Conservation (phyloP, 2,113 vertebrate species). For the Tauraco erythrolophus region DNA sequence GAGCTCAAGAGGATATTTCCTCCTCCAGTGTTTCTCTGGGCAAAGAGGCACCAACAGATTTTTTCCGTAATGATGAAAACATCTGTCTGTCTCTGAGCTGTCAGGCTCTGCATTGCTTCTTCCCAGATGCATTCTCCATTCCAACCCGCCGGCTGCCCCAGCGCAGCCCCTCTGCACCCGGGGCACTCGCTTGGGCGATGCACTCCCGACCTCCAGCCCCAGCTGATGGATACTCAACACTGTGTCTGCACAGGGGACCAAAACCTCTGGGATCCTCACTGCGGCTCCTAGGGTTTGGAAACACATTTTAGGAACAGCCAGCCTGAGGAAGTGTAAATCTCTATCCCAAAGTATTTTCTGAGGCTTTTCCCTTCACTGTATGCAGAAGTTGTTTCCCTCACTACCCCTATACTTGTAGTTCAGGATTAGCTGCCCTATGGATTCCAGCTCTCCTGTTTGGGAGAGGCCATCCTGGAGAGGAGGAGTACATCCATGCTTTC, state of each 20-base stretch:
- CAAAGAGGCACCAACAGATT: slow-evolving; percentile 61
- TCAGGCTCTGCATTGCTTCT: slow-evolving; percentile 43
- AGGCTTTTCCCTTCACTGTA: fast-evolving
- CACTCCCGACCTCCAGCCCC: background rate
- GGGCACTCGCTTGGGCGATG: background rate
- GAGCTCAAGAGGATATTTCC: slow-evolving; percentile 55
- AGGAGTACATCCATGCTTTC: background rate
- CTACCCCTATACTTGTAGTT: fast-evolving
- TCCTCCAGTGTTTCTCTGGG: slow-evolving; percentile 35
- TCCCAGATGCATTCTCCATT: background rate
- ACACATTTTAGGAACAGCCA: background rate
- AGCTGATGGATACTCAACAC: background rate
- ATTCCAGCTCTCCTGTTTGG: background rate
- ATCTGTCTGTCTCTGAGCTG: slow-evolving; percentile 24
- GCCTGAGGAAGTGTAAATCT: background rate
- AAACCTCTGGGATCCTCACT: background rate
- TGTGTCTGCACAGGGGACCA: background rate
- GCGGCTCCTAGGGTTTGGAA: background rate
- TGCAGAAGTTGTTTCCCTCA: background rate
- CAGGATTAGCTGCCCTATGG: background rate
- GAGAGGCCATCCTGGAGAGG: background rate
- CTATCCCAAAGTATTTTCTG: background rate
- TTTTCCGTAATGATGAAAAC: slow-evolving; percentile 55
- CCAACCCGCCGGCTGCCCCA: background rate
- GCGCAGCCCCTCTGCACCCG: background rate